These are phyloP conservation scores for Drosophila ercepeae DNA, from an alignment of 1,140 invertebrate species.

Conservation along the genomic window DNA sequence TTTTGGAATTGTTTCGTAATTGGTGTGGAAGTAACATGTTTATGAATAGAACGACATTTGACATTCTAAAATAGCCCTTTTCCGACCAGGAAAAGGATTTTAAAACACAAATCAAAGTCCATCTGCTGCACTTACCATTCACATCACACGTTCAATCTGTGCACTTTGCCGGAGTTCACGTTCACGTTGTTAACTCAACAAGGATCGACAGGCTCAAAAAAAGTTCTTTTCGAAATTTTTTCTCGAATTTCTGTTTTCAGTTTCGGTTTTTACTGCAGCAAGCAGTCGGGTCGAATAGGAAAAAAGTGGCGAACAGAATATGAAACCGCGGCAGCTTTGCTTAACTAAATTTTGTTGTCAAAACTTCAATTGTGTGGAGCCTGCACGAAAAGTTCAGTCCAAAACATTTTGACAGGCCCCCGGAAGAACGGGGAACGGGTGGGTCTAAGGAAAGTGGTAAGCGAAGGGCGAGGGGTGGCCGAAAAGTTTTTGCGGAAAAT, in stretches of 20 bases:
- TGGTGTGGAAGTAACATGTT: neutral
- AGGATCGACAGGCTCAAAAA: conserved; percentile 28
- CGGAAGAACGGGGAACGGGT: neutral
- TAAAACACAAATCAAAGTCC: conserved; percentile 21
- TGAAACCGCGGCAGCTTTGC: conserved; percentile 39
- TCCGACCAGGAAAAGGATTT: neutral
- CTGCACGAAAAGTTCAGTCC: conserved; percentile 32
- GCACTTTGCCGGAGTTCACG: conserved; percentile 21
- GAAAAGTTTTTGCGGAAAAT: conserved; percentile 57
- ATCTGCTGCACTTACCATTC: conserved; percentile 69
- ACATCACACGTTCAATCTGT: conserved; percentile 65
- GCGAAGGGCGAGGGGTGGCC: neutral
- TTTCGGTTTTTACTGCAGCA: conserved; percentile 7
- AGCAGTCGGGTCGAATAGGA: neutral
- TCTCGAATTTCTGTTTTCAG: conserved; percentile 20
- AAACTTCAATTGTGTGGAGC: conserved; percentile 62
- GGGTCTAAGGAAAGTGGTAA: neutral
- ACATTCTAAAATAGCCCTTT: neutral
- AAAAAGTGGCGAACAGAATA: conserved; percentile 3
- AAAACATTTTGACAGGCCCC: conserved; percentile 59
- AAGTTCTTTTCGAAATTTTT: conserved; percentile 24
- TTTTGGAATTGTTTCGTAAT: neutral
- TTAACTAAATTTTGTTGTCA: conserved; percentile 72
- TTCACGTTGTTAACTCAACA: conserved; percentile 55
- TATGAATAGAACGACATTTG: neutral